Conservation (phyloP, 2,797 vertebrate genomes). For the Chiloscyllium punctatum region DNA sequence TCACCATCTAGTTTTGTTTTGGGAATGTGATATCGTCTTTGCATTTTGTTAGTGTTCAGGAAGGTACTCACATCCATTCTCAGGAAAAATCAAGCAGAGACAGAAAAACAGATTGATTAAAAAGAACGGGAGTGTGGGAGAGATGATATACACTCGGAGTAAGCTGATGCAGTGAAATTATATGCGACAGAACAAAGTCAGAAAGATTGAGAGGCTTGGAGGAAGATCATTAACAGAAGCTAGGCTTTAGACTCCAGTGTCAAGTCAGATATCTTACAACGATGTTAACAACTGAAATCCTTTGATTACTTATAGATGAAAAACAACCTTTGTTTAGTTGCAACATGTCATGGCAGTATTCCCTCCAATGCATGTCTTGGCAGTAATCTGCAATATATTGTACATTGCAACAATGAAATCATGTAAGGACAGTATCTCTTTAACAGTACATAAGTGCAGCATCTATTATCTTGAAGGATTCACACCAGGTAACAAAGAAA, state of each 20-base stretch:
- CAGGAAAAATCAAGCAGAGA: neutral
- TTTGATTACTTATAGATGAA: neutral
- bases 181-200: neutral
- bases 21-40: neutral
- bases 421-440: too few relatives aligned
- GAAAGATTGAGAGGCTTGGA: neutral
- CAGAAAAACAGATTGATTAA: neutral
- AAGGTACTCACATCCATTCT: neutral
- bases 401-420: too few relatives aligned
- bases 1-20: neutral
- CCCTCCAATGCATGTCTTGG: too few relatives aligned
- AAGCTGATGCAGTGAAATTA: neutral
- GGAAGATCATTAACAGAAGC: neutral
- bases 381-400: too few relatives aligned
- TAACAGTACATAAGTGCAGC: too few relatives aligned
- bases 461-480: too few relatives aligned
- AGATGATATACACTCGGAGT: neutral
- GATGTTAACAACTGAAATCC: neutral
- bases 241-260: neutral
- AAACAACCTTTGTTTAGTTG: neutral
- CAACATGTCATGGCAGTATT: neutral
- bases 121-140: neutral
- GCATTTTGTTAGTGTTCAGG: neutral
- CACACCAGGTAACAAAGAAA: too few relatives aligned
- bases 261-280: neutral